Base-by-base conservation (phyloP, 2,888 invertebrate genomes). In the Eurois occulta region DNA sequence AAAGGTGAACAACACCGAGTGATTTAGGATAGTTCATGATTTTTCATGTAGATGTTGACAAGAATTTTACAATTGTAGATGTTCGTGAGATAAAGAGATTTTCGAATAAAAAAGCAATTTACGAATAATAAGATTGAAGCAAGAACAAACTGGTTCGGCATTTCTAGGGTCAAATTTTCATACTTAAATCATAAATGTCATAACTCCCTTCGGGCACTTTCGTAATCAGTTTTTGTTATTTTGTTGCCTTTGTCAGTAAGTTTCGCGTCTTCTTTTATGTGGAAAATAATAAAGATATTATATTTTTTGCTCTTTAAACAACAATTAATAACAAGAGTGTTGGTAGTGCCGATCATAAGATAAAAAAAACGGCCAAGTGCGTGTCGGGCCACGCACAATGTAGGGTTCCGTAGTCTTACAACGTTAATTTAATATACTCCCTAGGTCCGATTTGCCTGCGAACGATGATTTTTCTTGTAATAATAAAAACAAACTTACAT, bases 331-430 rank as follows among this genome's bases (percentile, higher is more conserved):
- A 62, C 28, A 7, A 69, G 80, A 68, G 28, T 55, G 35, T 24
- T 35, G 16, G 28, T 77, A 67, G 77, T 62, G 55, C 68, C 38
- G 68, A 72, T 67, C 66, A 80, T 66, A 48, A 65, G 71, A 85
- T 77, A 72, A 79, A 65, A n/a, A n/a, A n/a, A n/a, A n/a, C n/a
- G n/a, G n/a, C n/a, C n/a, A n/a, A n/a, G n/a, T n/a, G n/a, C n/a
- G n/a, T n/a, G n/a, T n/a, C n/a, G n/a, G n/a, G n/a, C n/a, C n/a
- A n/a, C n/a, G n/a, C n/a, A n/a, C n/a, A n/a, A n/a, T n/a, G n/a
- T n/a, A n/a, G n/a, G n/a, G n/a, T n/a, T n/a, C n/a, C n/a, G n/a
- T n/a, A n/a, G n/a, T n/a, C n/a, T n/a, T n/a, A n/a, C n/a, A n/a
- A n/a, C n/a, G n/a, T n/a, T n/a, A n/a, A n/a, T n/a, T n/a, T n/a